Evolutionary conservation across 1,140 invertebrate species (phyloP).

Genomic region (Pseudomyrmex dendroicus): DNA sequence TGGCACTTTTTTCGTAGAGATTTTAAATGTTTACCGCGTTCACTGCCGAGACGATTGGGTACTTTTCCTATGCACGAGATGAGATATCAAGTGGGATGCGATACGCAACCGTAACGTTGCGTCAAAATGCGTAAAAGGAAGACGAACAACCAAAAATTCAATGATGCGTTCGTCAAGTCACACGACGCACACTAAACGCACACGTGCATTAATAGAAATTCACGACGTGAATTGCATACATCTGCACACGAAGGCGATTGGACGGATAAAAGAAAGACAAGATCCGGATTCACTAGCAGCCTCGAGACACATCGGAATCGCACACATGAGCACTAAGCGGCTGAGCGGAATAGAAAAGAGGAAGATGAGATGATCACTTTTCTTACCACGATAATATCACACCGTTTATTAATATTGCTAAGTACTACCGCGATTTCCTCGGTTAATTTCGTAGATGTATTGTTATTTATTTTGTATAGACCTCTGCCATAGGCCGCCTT

Average conservation of each 20-base stretch:
- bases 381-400: constrained; percentile 59
- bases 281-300: constrained; percentile 23
- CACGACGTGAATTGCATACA: constrained; percentile 63
- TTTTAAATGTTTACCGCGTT: constrained; percentile 61
- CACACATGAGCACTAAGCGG: constrained; percentile 32
- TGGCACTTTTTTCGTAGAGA: too few species aligned
- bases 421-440: constrained; percentile 28
- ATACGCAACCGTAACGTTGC: constrained; percentile 42
- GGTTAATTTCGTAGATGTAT: constrained; percentile 74
- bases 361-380: constrained; percentile 25
- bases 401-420: constrained; percentile 54
- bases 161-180: constrained; percentile 64
- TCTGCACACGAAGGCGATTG: constrained; percentile 51
- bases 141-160: constrained; percentile 56
- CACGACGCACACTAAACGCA: constrained; percentile 65
- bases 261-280: constrained; percentile 19
- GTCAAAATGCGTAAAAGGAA: constrained; percentile 30
- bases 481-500: constrained; percentile 73
- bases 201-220: constrained; percentile 67
- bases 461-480: constrained; percentile 84
- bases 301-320: constrained; percentile 42
- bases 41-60: constrained; percentile 65
- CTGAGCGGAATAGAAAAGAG: background rate
- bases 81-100: constrained; percentile 40
- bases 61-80: constrained; percentile 47